These are phyloP conservation scores for Bungarus multicinctus DNA, from an alignment of 2,113 vertebrate genomes.

Conservation along the genomic window DNA sequence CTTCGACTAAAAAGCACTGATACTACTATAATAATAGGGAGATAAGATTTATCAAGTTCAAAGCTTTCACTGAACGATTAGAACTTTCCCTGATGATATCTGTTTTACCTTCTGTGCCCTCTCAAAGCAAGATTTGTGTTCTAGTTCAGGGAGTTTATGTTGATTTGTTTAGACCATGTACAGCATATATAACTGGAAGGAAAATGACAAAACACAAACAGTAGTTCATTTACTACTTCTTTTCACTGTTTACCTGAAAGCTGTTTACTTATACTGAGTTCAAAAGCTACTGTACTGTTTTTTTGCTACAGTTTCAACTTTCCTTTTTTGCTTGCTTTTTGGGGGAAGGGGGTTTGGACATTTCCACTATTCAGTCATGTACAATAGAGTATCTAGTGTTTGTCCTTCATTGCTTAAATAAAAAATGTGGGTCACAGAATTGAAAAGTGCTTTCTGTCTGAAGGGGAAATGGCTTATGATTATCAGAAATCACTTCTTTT, in stretches of 20 bases:
- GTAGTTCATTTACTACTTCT: background rate
- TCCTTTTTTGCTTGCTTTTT: background rate
- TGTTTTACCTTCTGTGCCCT: background rate
- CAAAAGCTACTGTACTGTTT: background rate
- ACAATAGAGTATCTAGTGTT: slow-evolving; percentile 28
- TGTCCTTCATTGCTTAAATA: slow-evolving; percentile 20
- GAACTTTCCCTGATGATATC: background rate
- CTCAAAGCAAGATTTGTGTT: background rate
- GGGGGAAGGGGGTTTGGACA: background rate
- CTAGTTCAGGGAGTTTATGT: background rate
- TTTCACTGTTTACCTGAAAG: background rate
- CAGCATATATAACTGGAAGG: background rate
- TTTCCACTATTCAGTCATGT: background rate
- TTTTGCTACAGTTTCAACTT: background rate
- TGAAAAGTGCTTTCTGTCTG: slow-evolving; percentile 34
- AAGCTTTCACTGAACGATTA: background rate
- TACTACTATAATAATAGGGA: background rate
- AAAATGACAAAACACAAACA: background rate
- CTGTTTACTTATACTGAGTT: background rate
- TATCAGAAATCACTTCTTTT: slow-evolving; percentile 16
- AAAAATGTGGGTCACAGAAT: slow-evolving; percentile 52
- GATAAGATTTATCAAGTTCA: background rate
- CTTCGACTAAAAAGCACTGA: background rate
- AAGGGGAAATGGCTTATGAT: slow-evolving; percentile 30
- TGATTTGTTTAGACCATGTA: background rate